Base-by-base conservation (phyloP, 2,797 vertebrate genomes). In the Streptopelia turtur region DNA sequence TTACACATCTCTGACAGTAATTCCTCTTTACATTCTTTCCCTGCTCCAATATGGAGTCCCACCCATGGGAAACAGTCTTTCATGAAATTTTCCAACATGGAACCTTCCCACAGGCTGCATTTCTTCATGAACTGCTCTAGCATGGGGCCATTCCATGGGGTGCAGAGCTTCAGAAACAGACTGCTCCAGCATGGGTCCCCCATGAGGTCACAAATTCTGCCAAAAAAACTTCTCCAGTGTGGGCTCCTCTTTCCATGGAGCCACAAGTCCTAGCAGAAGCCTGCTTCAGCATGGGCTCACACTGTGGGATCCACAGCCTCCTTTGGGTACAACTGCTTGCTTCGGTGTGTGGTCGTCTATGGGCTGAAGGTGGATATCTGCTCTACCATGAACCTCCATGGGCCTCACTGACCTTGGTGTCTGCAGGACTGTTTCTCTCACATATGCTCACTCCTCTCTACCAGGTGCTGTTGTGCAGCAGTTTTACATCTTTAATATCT, bases 301-400 rank as follows among this genome's bases (percentile, higher is more conserved):
- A 43, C 43, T 43, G 17, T 43, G 16, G 43, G 43, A 17, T 43
- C 17, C 27, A 56, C 12, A 56, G 10, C 9, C 3, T 65, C 15
- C 50, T 37, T 35, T 7, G 7, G 20, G 50, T 9, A 30, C 21
- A 66, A 45, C 20, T 25, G 20, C 16, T 15, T 69, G 13, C 23
- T 57, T 28, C 3, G 2, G 8, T 8, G 1, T 18, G 12, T 20
- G n/a, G 13, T 47, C 9, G 6, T 45, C 30, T 24, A 21, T 2
- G 2, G 23, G 35, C 37, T 61, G n/a, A 43, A 75, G 25, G 33
- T 75, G 35, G 22, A 21, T n/a, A 25, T 61, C 50, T 45, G 15
- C 21, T 79, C n/a, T 12, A 6, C 30, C 1, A 0, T 28, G 6
- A 9, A 22, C 14, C 30, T 27, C 60, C 33, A 28, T 22, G 24